phyloP scores from a whole-genome alignment of 2,797 vertebrate genomes.

The Poecilia gillii region DNA sequence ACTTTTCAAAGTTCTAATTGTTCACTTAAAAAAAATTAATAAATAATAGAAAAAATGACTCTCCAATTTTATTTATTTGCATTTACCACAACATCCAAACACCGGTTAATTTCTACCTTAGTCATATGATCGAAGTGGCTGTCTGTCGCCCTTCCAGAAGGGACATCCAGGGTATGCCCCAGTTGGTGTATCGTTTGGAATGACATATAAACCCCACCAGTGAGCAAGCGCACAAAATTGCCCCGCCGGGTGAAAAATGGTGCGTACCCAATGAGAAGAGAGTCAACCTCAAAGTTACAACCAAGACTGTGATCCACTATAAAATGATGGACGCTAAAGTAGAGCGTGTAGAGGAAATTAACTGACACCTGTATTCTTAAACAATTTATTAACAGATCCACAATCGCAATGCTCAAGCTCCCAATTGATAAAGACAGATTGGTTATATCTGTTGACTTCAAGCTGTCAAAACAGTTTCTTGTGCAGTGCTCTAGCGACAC shows the following conservation, averaged over 20 bases:
- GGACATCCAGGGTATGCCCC: background rate
- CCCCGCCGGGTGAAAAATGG: background rate
- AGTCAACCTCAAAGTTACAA: conserved; percentile 35
- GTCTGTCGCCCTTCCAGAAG: background rate
- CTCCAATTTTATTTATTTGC: background rate
- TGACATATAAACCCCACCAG: background rate
- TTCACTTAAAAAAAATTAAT: no score
- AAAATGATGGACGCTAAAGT: conserved; percentile 6
- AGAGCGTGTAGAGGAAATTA: conserved; percentile 5
- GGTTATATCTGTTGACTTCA: conserved; percentile 67
- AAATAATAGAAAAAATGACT: background rate
- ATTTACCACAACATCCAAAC: background rate
- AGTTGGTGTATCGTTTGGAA: background rate
- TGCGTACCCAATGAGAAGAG: background rate
- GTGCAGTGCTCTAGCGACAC: conserved; percentile 74
- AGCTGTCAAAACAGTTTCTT: conserved; percentile 65
- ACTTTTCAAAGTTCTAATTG: background rate
- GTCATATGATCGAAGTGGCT: background rate
- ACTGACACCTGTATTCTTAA: conserved; percentile 66
- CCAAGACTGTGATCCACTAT: conserved; percentile 15
- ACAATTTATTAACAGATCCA: conserved; percentile 81
- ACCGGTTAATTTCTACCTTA: background rate
- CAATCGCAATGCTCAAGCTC: conserved; percentile 74
- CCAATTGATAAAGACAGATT: conserved; percentile 72
- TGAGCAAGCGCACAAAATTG: background rate